Evolutionary conservation across 2,797 vertebrate species (phyloP), one percentile per base, ranked within the genome.

Genomic region (Chrysocyon brachyurus): DNA sequence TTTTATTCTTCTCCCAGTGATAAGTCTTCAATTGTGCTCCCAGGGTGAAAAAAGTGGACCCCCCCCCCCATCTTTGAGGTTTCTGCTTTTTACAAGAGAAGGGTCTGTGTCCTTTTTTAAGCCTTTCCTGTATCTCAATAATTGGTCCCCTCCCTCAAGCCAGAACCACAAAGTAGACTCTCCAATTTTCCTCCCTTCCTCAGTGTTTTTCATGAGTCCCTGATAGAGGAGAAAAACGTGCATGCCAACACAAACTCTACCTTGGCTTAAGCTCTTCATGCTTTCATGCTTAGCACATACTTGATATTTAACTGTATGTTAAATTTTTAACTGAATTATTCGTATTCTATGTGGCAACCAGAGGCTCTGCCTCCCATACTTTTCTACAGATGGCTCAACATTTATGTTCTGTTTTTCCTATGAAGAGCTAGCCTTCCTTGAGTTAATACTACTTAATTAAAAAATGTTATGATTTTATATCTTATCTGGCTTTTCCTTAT

Each of bases 61-160:
- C 1, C 26, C 24, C 1, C 26, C 12, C 6, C 9, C 40, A 46
- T 1, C 40, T 46, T 61, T 17, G 1, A 61, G 26, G 19, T 0
- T n/a, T 87, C 31, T 90, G 4, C 24, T 78, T 11, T 40, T 90
- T 54, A 72, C 22, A n/a, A 52, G 8, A 70, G 21, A 36, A 86
- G 14, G 46, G 5, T 54, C 15, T 28, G 57, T 15, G n/a, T 40
- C 17, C 17, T 14, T 31, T 59, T 26, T 70, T 33, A 26, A 77
- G 5, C 11, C 2, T 78, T 79, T 70, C 5, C 40, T 70, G 0
- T 2, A 33, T 68, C 17, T 56, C 73, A 56, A 31, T 3, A 70
- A 24, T 88, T 21, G 12, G 61, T n/a, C 4, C 12, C 3, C 8
- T 54, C 54, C 59, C 1, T 68, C n/a, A 82, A 52, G 14, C 36